Percentiles rank a stretch among this genome's conserved stretches.
phyloP scores from a whole-genome alignment of 2,113 vertebrate species.

The Lepidothrix coronata region DNA sequence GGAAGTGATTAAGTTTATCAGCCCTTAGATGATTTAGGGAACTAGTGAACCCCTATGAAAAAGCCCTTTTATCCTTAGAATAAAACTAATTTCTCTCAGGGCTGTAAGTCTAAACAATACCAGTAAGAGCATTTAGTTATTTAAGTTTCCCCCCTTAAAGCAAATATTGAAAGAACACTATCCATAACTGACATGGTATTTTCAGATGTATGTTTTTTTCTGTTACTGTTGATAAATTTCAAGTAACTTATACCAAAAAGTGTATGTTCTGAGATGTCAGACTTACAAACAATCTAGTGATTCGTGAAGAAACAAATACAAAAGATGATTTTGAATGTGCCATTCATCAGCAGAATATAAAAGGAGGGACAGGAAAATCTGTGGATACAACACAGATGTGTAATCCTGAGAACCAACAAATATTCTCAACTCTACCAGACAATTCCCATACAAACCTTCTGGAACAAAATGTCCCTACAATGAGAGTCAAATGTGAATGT shows the following conservation, averaged over 20 bases:
- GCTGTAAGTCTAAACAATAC: background rate
- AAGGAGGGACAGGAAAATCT: background rate
- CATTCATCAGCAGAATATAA: background rate
- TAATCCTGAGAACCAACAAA: background rate
- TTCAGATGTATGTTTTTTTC: background rate
- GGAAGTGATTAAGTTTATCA: background rate
- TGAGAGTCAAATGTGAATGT: background rate
- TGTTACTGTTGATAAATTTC: background rate
- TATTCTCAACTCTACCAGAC: background rate
- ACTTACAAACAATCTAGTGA: background rate
- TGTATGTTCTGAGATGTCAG: background rate
- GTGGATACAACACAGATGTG: background rate
- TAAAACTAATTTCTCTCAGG: background rate
- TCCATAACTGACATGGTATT: background rate
- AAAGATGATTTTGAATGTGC: background rate
- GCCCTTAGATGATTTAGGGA: background rate
- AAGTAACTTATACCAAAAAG: background rate
- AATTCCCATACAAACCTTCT: background rate
- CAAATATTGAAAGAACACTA: background rate
- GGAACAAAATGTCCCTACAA: background rate
- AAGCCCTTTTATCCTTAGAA: background rate
- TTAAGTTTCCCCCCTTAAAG: background rate
- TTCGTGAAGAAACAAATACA: background rate
- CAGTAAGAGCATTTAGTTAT: background rate
- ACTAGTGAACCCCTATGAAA: background rate